A percentile compares a stretch with the other conserved stretches of the same genome.
Conservation (phyloP, 2,797 vertebrate species). For the Poeciliopsis paucimaculata region DNA sequence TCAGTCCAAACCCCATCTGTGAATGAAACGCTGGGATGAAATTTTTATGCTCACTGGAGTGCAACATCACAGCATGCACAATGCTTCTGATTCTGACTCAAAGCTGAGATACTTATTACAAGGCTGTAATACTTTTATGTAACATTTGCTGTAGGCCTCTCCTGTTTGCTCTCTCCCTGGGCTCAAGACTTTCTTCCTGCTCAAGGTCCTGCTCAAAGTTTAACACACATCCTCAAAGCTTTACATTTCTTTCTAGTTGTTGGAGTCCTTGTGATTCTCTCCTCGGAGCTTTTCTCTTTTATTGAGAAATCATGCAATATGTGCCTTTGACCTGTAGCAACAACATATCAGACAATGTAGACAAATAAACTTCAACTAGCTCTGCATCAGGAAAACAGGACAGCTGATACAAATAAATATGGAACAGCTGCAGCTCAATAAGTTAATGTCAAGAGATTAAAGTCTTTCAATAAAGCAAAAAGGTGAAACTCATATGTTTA, state of each 20-base stretch:
- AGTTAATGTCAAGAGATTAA: neutral
- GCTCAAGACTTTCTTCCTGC: neutral
- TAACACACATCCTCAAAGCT: neutral
- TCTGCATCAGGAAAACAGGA: neutral
- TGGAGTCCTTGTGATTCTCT: neutral
- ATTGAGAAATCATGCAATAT: neutral
- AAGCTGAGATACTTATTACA: neutral
- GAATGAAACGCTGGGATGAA: conserved; percentile 43
- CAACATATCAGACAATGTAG: neutral
- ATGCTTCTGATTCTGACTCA: conserved; percentile 7
- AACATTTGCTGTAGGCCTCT: neutral
- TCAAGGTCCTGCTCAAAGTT: neutral
- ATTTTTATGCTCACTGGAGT: conserved; percentile 35
- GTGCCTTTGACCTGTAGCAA: neutral
- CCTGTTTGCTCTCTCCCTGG: neutral
- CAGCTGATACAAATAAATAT: neutral
- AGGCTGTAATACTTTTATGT: neutral
- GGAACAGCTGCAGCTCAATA: neutral
- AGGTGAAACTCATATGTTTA: neutral
- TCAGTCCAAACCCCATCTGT: conserved; percentile 6
- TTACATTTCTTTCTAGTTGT: neutral
- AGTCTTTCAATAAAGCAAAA: neutral
- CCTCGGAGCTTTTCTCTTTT: neutral
- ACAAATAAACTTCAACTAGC: neutral
- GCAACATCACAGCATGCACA: conserved; percentile 37